Conservation (phyloP, 2,888 invertebrate species). For the Leptinotarsa rubiginosa region DNA sequence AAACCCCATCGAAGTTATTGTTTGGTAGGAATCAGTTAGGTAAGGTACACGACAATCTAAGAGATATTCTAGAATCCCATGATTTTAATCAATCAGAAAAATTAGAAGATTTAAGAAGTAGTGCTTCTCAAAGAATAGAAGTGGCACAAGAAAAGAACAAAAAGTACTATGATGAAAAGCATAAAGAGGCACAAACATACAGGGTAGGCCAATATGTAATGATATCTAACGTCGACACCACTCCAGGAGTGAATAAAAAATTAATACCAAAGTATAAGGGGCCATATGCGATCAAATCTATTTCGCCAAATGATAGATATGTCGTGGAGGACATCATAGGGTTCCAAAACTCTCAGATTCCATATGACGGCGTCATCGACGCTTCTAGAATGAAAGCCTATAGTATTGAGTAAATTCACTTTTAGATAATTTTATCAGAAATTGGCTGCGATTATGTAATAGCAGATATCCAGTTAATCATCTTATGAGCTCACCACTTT, state of each 20-base stretch:
- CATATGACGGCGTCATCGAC: conserved; percentile 36
- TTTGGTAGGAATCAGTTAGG: conserved; percentile 47
- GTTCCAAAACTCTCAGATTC: conserved; percentile 26
- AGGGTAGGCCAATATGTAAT: conserved; percentile 51
- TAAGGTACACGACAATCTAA: conserved; percentile 27
- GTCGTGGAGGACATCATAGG: conserved; percentile 35
- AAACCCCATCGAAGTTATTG: conserved; percentile 51
- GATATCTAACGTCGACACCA: conserved; percentile 46
- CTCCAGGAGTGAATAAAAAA: conserved; percentile 45
- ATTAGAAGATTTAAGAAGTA: conserved; percentile 14
- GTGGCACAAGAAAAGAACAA: conserved; percentile 24
- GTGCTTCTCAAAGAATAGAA: conserved; percentile 20
- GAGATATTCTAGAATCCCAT: conserved; percentile 2
- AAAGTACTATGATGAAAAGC: conserved; percentile 47
- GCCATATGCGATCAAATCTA: conserved; percentile 44
- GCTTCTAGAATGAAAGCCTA: conserved; percentile 31
- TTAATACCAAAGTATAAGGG: conserved; percentile 47
- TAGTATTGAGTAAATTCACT: not conserved
- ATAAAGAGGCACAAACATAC: conserved; percentile 42
- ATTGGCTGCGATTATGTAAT: not conserved
- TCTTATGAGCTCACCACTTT: not conserved
- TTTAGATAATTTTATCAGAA: not conserved
- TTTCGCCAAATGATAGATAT: conserved; percentile 49
- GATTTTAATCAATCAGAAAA: not conserved
- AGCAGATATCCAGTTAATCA: not conserved